Base-by-base conservation (phyloP, 2,888 invertebrate genomes). In the Aphidius colemani region DNA sequence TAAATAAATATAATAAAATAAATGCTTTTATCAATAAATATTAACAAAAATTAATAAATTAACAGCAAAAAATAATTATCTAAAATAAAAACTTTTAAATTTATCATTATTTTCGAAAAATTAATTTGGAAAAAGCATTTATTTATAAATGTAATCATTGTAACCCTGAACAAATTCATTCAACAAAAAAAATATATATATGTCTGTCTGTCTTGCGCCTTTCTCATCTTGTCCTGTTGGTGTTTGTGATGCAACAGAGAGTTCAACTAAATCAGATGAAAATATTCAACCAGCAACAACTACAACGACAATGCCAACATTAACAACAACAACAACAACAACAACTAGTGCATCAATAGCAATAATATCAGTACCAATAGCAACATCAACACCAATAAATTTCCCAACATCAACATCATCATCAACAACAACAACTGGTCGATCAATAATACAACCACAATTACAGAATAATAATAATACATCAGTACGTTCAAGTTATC, bases 401-500 rank as follows among this genome's bases (percentile, higher is more conserved):
- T 69, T 73, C 59, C 74, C 85, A 66, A 84, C 85, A 59, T 83
- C 85, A n/a, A 80, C 85, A 41, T 81, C 85, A 4, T 83, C 69
- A 71, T 45, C 70, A 69, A 68, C 67, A 69, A 76, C 60, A 49
- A 57, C 67, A 59, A 67, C 66, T 9, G 55, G 40, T 40, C 60
- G 59, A 0, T 63, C 66, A 7, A 40, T 68, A 46, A 57, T 59
- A 39, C 69, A 67, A 53, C 69, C 70, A 0, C 69, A 69, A 1
- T 40, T 70, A 7, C 30, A 30, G 5, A 60, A 67, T 10, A 65
- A 65, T 8, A 66, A 61, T 46, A 55, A 61, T 1, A 48, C 61
- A 2, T 39, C 45, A 44, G 53, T 66, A 46, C 62, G 66, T 39
- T 59, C 65, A 1, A 87, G 87, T 61, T 91, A 91, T 81, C 92